Base-by-base conservation (phyloP, 2,113 vertebrate genomes). In the Rhabdomys dilectus region DNA sequence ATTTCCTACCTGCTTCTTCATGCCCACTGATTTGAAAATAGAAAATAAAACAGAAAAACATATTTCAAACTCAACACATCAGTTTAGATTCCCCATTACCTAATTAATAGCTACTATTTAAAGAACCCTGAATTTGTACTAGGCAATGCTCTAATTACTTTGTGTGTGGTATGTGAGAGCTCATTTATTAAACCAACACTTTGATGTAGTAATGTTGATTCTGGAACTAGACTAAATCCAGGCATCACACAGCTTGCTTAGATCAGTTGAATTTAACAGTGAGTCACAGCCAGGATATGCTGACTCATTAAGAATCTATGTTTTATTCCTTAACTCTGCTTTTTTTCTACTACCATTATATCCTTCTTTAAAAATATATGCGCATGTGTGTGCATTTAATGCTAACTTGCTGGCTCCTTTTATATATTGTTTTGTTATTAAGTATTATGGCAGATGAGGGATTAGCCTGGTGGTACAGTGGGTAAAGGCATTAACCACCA, bases 21-120 rank as follows among this genome's bases (percentile, higher is more conserved):
- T 7, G 82, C 12, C 1, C n/a, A 88, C 26, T 45, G 72, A 92
- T 89, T 91, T 93, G 53, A 93, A 95, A 97, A 96, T 39, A 88
- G 36, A 93, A 97, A 97, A 91, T 17, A 88, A 68, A 94, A 87
- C 45, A 11, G 34, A 42, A 77, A 22, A 60, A 16, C 91, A 73
- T 12, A 80, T n/a, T 26, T 11, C 78, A 93, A 82, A 58, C 34
- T 45, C 1, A 60, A 42, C 34, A 78, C 3, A 92, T 13, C 92
- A 84, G 45, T 58, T 7, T 64, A 77, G 3, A 58, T 36, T 15
- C 82, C 45, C n/a, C 1, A 21, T 75, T 24, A 72, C 39, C n/a
- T 62, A 78, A 80, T 12, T 80, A 72, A 91, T 26, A 76, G 36
- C 3, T 68, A 36, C 26, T 48, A 75, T 68, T 68, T 91, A 36